Percentiles rank a stretch among this genome's conserved stretches.
These are phyloP conservation scores for Orientallactaga bullata DNA, from an alignment of 2,113 vertebrate genomes.

Conservation along the genomic window DNA sequence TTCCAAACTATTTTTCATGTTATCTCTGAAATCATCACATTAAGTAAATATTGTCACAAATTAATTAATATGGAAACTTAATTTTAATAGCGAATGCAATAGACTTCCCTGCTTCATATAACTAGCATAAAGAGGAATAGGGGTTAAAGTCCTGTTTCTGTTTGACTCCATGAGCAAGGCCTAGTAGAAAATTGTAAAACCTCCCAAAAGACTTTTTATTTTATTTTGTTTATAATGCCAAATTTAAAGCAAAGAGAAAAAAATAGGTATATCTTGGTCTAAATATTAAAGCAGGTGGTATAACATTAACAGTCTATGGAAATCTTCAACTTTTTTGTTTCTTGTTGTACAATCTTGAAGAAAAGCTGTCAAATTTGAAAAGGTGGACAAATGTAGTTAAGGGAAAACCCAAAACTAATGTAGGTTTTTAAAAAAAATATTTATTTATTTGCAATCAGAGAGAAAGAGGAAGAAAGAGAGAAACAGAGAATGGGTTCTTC, in stretches of 20 bases:
- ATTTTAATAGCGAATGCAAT: not conserved
- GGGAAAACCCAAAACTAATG: not conserved
- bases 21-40: not conserved
- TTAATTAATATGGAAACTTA: not conserved
- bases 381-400: conserved; percentile 19
- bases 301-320: conserved; percentile 29
- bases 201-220: not conserved
- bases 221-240: not conserved
- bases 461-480: too few relatives aligned
- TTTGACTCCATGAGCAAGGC: not conserved
- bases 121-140: not conserved
- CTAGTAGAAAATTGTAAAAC: not conserved
- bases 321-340: conserved; percentile 25
- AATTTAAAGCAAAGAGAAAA: not conserved
- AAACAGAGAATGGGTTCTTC: too few relatives aligned
- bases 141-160: not conserved
- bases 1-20: not conserved
- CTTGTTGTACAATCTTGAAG: not conserved
- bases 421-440: too few relatives aligned
- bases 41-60: not conserved
- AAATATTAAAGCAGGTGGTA: conserved; percentile 29
- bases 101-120: not conserved
- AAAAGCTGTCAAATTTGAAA: conserved; percentile 43
- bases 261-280: not conserved
- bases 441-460: too few relatives aligned